phyloP scores from a whole-genome alignment of 2,888 invertebrate genomes.

The Ochropacha duplaris region DNA sequence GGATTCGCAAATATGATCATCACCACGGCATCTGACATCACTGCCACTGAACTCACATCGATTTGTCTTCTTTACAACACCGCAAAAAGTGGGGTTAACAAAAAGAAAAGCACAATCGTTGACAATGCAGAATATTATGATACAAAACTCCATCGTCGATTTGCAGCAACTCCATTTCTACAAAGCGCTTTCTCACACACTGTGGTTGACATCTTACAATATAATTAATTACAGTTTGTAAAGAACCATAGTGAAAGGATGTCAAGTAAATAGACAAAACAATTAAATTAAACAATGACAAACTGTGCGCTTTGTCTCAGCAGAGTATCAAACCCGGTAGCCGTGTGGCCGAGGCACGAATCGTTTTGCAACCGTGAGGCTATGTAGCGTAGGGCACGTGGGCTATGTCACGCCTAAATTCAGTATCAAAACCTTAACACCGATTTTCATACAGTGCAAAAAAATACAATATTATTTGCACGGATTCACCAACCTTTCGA shows the following conservation, averaged over 20 bases:
- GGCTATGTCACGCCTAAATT: slow-evolving; percentile 34
- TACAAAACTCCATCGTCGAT: background rate
- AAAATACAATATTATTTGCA: too few relatives aligned
- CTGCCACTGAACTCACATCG: too few relatives aligned
- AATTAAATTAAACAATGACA: slow-evolving; percentile 41
- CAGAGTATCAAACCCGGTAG: slow-evolving; percentile 47
- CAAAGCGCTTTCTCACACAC: background rate
- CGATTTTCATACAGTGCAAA: background rate
- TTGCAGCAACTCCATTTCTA: background rate
- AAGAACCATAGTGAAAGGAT: slow-evolving; percentile 35
- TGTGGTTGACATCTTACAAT: background rate
- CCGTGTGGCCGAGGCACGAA: slow-evolving; percentile 27
- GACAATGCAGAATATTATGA: background rate
- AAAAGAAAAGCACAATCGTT: too few relatives aligned
- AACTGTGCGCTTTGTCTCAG: slow-evolving; percentile 28
- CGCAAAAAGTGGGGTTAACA: too few relatives aligned
- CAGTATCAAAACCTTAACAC: slow-evolving; percentile 3
- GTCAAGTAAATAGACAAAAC: slow-evolving; percentile 36
- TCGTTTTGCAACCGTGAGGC: slow-evolving; percentile 29
- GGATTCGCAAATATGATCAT: too few relatives aligned
- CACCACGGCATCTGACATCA: too few relatives aligned
- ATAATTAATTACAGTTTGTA: background rate
- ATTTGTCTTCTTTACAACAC: too few relatives aligned
- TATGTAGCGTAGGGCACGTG: slow-evolving; percentile 19
- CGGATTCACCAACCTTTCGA: too few relatives aligned